Evolutionary conservation across 2,797 vertebrate species (phyloP), one percentile per base, ranked within the genome.

Genomic region (Sternarchorhynchus goeldii): DNA sequence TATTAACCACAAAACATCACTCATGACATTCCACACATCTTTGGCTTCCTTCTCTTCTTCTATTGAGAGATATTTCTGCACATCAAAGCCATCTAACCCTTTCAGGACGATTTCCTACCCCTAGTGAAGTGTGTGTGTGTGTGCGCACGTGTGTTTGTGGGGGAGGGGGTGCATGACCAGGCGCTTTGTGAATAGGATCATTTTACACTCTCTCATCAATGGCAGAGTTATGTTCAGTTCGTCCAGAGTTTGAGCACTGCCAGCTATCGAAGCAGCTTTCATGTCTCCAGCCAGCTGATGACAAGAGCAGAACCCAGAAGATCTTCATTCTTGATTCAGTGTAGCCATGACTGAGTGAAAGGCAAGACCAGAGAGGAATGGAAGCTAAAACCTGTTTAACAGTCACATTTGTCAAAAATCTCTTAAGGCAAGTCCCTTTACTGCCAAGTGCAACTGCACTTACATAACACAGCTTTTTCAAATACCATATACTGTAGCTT

Each of bases 211-310:
- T 72, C 72, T 57, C 72, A 75, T 80, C 78, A 80, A 69, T 75
- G 65, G 63, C 45, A 63, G 72, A 75, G 72, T 73, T 79, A 74
- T 79, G 71, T 55, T 68, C 12, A 39, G 39, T 56, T 53, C 32
- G 56, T 74, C 71, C 77, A 79, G 63, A 73, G 77, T 79, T 79
- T 75, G 65, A 75, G 78, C 21, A 50, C 65, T 80, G 72, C 72
- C 78, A 69, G 36, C 41, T 63, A 72, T 69, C 39, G 69, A 67
- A 73, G 72, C 45, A 80, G 72, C 71, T 79, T 79, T 75, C 78
- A 79, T 79, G 78, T 80, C 31, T 63, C 58, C 20, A 58, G 14
- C 58, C 20, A 58, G 14, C 57, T 20, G 20, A 75, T 70, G 72
- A 80, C 69, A 69, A 75, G 41, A 75, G 34, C 57, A 21, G 72